Percentiles rank a stretch among this genome's conserved stretches.
Conservation (phyloP, 2,113 vertebrate genomes). For the Oryzias woworae region DNA sequence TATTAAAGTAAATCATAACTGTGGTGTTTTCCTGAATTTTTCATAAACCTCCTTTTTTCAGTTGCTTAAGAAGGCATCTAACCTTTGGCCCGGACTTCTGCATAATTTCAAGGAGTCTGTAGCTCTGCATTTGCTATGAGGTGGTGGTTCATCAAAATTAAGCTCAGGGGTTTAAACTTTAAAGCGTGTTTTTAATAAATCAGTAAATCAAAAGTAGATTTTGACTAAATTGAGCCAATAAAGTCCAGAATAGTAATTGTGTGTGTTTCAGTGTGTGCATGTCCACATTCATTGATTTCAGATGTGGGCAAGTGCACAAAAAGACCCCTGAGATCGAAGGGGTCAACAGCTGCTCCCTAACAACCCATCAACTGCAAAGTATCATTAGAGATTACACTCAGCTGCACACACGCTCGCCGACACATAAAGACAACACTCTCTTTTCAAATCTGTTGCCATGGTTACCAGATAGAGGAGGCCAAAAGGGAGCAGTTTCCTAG, state of each 20-base stretch:
- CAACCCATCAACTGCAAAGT: constrained; percentile 76
- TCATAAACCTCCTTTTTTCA: too few relatives aligned
- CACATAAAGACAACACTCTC: constrained; percentile 58
- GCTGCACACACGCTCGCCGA: constrained; percentile 26
- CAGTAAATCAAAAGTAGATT: too few relatives aligned
- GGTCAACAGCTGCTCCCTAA: constrained; percentile 78
- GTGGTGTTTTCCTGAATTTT: too few relatives aligned
- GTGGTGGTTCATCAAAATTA: too few relatives aligned
- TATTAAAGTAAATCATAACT: too few relatives aligned
- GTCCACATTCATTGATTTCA: constrained; percentile 57
- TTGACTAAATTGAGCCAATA: not conserved
- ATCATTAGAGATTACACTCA: constrained; percentile 71
- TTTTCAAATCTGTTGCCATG: constrained; percentile 73
- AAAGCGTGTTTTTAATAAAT: too few relatives aligned
- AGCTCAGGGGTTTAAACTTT: too few relatives aligned
- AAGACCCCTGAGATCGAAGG: constrained; percentile 70
- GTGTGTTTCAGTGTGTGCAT: constrained; percentile 7
- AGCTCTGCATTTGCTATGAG: too few relatives aligned
- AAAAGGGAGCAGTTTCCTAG: constrained; percentile 75
- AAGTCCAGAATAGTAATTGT: constrained; percentile 15
- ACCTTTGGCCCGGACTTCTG: too few relatives aligned
- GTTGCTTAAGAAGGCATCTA: too few relatives aligned
- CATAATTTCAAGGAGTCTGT: too few relatives aligned
- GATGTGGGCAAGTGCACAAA: constrained; percentile 73
- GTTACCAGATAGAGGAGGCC: constrained; percentile 74